phyloP scores from a whole-genome alignment of 1,140 invertebrate genomes.

The Anagrus nilaparvatae region DNA sequence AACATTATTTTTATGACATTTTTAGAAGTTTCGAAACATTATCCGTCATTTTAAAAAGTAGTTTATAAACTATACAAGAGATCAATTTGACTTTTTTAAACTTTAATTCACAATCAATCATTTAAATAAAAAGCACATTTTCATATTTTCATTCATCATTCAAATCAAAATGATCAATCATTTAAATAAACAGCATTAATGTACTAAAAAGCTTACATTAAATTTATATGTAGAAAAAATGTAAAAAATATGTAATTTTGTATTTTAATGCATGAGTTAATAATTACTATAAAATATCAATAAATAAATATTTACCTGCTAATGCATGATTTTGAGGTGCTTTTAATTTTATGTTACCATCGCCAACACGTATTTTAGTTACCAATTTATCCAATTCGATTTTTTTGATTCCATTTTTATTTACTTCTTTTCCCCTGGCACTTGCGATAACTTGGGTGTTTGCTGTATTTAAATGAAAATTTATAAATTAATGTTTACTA shows the following conservation, averaged over 20 bases:
- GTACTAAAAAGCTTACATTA: background rate
- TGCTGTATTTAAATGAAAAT: too few relatives aligned
- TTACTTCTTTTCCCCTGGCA: conserved; percentile 44
- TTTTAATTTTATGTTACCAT: conserved; percentile 47
- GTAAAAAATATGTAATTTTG: background rate
- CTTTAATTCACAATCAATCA: too few relatives aligned
- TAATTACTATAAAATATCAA: background rate
- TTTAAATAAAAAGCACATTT: too few relatives aligned
- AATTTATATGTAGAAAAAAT: background rate
- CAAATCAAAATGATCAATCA: conserved; percentile 4
- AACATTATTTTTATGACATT: too few relatives aligned
- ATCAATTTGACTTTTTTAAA: too few relatives aligned
- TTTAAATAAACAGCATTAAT: background rate
- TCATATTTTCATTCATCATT: too few relatives aligned
- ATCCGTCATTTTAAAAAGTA: too few relatives aligned
- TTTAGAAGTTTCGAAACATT: too few relatives aligned
- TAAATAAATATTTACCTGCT: conserved; percentile 32
- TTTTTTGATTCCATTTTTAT: conserved; percentile 49
- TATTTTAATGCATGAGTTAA: background rate
- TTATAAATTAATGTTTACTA: too few relatives aligned
- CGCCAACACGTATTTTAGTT: conserved; percentile 50
- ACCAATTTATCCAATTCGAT: conserved; percentile 49
- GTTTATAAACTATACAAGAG: too few relatives aligned
- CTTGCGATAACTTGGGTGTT: conserved; percentile 44
- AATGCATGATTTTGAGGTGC: conserved; percentile 33